A percentile compares a stretch with the other conserved stretches of the same genome.
Conservation (phyloP, 2,797 vertebrate genomes). For the Enteromius mattozi region DNA sequence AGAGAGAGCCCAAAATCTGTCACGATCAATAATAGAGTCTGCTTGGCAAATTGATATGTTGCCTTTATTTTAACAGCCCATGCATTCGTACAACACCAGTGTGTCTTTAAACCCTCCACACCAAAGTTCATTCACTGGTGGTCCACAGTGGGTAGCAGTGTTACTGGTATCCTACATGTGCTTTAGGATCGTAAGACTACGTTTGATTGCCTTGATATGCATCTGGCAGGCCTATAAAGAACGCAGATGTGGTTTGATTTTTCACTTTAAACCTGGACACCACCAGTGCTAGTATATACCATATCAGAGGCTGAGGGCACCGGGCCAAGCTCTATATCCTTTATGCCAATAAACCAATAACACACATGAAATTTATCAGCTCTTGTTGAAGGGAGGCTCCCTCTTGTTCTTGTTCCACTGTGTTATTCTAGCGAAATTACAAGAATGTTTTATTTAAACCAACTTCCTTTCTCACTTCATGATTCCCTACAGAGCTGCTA, state of each 20-base stretch:
- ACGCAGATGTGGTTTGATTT: conserved; percentile 52
- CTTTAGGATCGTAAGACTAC: conserved; percentile 50
- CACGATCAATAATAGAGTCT: conserved; percentile 47
- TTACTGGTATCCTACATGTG: conserved; percentile 46
- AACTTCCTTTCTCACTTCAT: conserved; percentile 29
- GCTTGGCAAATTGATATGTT: conserved; percentile 37
- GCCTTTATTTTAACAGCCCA: conserved; percentile 43
- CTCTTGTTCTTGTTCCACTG: conserved; percentile 13
- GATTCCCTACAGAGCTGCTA: conserved; percentile 18
- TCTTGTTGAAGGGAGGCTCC: conserved; percentile 21
- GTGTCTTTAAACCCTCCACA: conserved; percentile 16
- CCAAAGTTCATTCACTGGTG: conserved; percentile 50
- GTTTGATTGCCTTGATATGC: conserved; percentile 59
- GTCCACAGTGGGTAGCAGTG: conserved; percentile 46
- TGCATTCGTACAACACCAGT: conserved; percentile 36
- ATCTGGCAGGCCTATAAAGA: conserved; percentile 64
- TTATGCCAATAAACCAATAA: conserved; percentile 45
- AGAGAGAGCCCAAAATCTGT: conserved; percentile 55
- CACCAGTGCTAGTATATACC: conserved; percentile 10
- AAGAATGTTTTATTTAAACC: conserved; percentile 36
- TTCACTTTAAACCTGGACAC: conserved; percentile 50
- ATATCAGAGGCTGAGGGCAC: conserved; percentile 13
- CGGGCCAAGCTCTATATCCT: conserved; percentile 22
- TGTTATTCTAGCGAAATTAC: conserved; percentile 27
- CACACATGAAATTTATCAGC: conserved; percentile 36